These are phyloP conservation scores for Pseudomugil gertrudae DNA, from an alignment of 2,797 vertebrate genomes.

Conservation along the genomic window DNA sequence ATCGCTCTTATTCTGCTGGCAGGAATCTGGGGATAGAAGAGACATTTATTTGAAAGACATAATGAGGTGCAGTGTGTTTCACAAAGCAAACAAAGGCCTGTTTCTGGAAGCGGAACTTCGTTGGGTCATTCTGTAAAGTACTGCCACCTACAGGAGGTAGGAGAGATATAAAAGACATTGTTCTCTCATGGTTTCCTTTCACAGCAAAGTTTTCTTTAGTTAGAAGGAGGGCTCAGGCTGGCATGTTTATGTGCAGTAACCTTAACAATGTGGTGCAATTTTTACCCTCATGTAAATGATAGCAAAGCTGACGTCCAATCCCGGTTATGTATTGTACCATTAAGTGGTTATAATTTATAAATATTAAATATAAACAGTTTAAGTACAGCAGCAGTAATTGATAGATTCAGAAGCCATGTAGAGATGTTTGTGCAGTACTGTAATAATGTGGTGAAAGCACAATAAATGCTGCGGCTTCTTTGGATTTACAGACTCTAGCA, in stretches of 20 bases:
- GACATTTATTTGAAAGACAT: neutral
- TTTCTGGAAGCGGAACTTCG: neutral
- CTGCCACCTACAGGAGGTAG: no score
- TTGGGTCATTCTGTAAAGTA: no score
- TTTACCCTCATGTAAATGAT: neutral
- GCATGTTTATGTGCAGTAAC: neutral
- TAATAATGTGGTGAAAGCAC: conserved; percentile 22
- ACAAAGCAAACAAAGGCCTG: no score
- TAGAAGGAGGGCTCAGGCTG: no score
- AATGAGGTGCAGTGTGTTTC: neutral
- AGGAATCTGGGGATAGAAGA: neutral
- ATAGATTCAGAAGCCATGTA: conserved; percentile 14
- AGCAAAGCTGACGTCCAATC: neutral
- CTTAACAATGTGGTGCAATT: neutral
- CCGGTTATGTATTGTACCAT: neutral
- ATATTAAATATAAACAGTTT: no score
- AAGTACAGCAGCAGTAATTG: neutral
- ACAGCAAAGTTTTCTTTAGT: no score
- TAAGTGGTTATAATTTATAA: conserved; percentile 8
- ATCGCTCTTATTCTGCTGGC: neutral
- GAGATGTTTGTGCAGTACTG: conserved; percentile 31
- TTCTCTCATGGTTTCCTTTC: no score
- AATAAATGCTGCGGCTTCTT: conserved; percentile 15
- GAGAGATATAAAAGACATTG: no score
- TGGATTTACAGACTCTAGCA: conserved; percentile 46